phyloP scores from a whole-genome alignment of 1,140 invertebrate genomes.

The Pollicipes pollicipes region DNA sequence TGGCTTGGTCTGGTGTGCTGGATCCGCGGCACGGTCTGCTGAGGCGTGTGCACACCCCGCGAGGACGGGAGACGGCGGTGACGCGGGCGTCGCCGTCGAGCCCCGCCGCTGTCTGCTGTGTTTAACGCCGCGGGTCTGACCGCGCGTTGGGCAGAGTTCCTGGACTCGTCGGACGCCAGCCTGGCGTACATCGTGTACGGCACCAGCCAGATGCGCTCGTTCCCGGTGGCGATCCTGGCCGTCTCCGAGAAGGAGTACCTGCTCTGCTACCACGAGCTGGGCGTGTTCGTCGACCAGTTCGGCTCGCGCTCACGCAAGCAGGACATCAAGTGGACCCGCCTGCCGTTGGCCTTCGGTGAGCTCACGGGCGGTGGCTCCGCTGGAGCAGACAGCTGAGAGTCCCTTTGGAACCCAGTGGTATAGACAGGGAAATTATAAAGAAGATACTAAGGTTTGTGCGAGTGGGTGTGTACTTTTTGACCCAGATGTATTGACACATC shows the following conservation, averaged over 20 bases:
- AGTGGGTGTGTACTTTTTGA: too few relatives aligned
- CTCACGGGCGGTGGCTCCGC: neutral
- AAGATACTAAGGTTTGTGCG: too few relatives aligned
- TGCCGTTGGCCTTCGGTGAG: conserved; percentile 55
- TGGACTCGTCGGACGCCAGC: conserved; percentile 42
- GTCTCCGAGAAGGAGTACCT: conserved; percentile 42
- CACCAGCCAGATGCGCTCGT: conserved; percentile 29
- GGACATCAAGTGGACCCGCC: conserved; percentile 60
- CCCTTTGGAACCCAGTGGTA: too few relatives aligned
- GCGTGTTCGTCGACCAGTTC: conserved; percentile 65
- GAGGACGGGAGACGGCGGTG: too few relatives aligned
- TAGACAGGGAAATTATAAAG: too few relatives aligned
- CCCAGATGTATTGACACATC: too few relatives aligned
- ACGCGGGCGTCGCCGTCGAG: too few relatives aligned
- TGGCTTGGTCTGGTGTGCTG: too few relatives aligned
- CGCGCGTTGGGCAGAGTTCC: conserved; percentile 36
- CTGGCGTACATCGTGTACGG: conserved; percentile 36
- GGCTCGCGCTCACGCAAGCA: conserved; percentile 52
- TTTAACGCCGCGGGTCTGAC: too few relatives aligned
- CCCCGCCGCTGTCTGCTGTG: too few relatives aligned
- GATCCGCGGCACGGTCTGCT: too few relatives aligned
- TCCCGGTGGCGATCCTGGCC: conserved; percentile 30
- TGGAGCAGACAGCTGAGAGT: neutral
- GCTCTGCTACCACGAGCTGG: conserved; percentile 70
- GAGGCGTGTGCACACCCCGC: too few relatives aligned